A percentile compares a stretch with the other conserved stretches of the same genome.
phyloP scores from a whole-genome alignment of 2,797 vertebrate genomes.

The Siniperca undulata region DNA sequence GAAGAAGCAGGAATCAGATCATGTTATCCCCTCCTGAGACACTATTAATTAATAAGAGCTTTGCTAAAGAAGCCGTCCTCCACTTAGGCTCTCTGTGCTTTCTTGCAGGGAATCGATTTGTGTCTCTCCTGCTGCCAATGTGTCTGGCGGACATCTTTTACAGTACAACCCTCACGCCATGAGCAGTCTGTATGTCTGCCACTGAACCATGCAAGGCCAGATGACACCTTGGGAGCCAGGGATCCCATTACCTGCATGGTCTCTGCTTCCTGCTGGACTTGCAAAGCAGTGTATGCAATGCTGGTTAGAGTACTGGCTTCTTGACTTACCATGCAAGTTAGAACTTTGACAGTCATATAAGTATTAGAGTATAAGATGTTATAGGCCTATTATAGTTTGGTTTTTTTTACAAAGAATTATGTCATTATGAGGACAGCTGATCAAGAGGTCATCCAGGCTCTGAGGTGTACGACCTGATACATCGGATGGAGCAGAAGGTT shows the following conservation, averaged over 20 bases:
- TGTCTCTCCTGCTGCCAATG: constrained; percentile 83
- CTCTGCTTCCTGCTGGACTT: constrained; percentile 60
- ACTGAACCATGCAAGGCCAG: constrained; percentile 61
- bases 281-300: constrained; percentile 18
- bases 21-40: constrained; percentile 81
- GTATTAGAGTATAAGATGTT: not conserved
- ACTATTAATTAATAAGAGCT: constrained; percentile 85
- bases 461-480: not conserved
- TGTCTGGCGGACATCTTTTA: constrained; percentile 84
- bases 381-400: not conserved
- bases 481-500: not conserved
- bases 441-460: not conserved
- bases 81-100: constrained; percentile 75
- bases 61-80: constrained; percentile 76
- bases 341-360: constrained; percentile 3
- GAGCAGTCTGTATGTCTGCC: constrained; percentile 79
- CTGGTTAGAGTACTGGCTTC: not conserved
- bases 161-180: constrained; percentile 70
- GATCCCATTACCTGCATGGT: constrained; percentile 68
- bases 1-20: constrained; percentile 83
- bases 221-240: constrained; percentile 74
- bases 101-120: constrained; percentile 81
- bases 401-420: not conserved
- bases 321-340: constrained; percentile 3
- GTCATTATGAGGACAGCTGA: constrained; percentile 1